Conservation (phyloP, 2,797 vertebrate genomes). For the Hemitrygon akajei region DNA sequence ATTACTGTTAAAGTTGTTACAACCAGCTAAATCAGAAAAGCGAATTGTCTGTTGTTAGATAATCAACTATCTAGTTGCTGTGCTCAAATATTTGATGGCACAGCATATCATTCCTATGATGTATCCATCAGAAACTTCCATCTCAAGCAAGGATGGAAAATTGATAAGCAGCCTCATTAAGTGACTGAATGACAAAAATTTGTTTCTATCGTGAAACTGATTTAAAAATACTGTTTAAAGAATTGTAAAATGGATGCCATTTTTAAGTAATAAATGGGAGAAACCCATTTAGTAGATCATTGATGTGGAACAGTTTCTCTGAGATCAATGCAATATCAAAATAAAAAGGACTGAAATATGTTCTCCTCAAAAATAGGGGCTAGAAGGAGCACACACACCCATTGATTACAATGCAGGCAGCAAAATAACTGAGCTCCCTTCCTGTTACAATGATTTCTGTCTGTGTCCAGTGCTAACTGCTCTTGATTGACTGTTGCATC, state of each 20-base stretch:
- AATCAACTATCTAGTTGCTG: background rate
- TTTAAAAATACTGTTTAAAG: background rate
- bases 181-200: background rate
- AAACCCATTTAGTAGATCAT: background rate
- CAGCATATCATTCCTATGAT: background rate
- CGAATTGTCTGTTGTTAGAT: conserved; percentile 1
- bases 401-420: background rate
- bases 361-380: background rate
- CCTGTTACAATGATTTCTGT: no score
- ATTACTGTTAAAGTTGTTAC: background rate
- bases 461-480: no score
- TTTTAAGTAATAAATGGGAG: background rate
- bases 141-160: background rate
- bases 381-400: background rate
- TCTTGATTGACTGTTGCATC: no score
- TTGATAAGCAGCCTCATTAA: background rate
- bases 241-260: background rate
- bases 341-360: background rate
- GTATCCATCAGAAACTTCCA: background rate
- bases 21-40: background rate
- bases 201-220: background rate
- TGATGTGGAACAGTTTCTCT: background rate
- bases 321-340: background rate
- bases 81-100: background rate
- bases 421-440: background rate